Conservation (phyloP, 2,113 vertebrate species). For the Phycodurus eques region DNA sequence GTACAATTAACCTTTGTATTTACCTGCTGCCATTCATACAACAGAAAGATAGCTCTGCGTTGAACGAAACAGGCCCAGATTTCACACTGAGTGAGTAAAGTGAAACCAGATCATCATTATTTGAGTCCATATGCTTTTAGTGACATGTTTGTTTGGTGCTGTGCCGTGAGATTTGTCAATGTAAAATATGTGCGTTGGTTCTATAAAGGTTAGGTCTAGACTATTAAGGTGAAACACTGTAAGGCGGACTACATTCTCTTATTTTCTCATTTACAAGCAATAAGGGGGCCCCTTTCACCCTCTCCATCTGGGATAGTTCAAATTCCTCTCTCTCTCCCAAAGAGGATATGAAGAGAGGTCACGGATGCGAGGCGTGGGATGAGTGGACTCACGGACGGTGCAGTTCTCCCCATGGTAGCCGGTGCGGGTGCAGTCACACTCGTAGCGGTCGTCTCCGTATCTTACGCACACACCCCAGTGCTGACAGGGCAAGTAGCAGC, state of each 20-base stretch:
- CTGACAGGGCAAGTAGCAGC: constrained; percentile 91
- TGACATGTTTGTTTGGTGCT: too few species aligned
- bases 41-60: too few species aligned
- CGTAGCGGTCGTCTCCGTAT: constrained; percentile 73
- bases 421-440: constrained; percentile 92
- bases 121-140: too few species aligned
- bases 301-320: constrained; percentile 10
- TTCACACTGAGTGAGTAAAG: too few species aligned
- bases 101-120: too few species aligned
- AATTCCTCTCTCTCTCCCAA: constrained; percentile 20
- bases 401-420: constrained; percentile 90
- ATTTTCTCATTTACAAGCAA: background rate
- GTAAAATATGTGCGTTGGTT: too few species aligned
- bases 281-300: constrained; percentile 1
- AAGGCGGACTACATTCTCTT: background rate
- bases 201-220: background rate
- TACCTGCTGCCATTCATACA: too few species aligned
- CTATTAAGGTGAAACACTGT: background rate
- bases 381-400: constrained; percentile 81
- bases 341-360: constrained; percentile 25
- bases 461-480: constrained; percentile 85
- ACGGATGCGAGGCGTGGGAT: background rate
- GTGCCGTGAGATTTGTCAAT: too few species aligned
- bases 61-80: too few species aligned
- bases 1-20: too few species aligned